Evolutionary conservation across 2,888 invertebrate species (phyloP).

Genomic region (Octodonta nipae): DNA sequence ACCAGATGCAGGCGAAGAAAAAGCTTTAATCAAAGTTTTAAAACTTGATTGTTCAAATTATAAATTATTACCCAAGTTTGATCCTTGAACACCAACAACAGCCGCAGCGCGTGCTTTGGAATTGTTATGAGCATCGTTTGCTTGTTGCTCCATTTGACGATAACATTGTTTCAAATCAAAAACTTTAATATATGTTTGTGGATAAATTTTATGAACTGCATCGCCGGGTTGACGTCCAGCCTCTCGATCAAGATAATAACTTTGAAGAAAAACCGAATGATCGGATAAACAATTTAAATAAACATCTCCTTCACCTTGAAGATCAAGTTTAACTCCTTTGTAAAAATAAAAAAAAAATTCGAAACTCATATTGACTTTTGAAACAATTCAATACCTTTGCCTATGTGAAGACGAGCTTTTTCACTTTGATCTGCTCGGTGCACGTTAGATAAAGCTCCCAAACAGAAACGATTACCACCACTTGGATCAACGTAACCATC

Average conservation of each 20-base stretch:
- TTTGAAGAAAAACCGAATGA: conserved; percentile 96
- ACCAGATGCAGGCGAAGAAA: conserved; percentile 83
- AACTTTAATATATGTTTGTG: conserved; percentile 91
- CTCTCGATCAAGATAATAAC: conserved; percentile 93
- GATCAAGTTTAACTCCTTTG: conserved; percentile 92
- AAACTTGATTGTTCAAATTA: no score
- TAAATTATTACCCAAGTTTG: conserved; percentile 54
- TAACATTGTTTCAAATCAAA: conserved; percentile 97
- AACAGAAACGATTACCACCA: conserved; percentile 90
- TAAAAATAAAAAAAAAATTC: no score
- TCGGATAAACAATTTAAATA: conserved; percentile 93
- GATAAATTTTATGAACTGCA: conserved; percentile 97
- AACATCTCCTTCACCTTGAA: conserved; percentile 90
- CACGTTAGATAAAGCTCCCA: conserved; percentile 97
- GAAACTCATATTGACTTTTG: no score
- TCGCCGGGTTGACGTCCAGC: conserved; percentile 94
- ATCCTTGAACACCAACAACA: conserved; percentile 82
- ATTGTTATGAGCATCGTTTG: conserved; percentile 84
- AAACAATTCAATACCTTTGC: no score
- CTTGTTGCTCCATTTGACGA: conserved; percentile 93
- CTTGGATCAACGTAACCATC: conserved; percentile 92
- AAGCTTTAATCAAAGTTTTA: no score
- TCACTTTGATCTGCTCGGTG: conserved; percentile 94
- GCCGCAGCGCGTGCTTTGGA: conserved; percentile 97
- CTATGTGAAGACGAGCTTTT: conserved; percentile 81